Evolutionary conservation across 2,888 invertebrate species (phyloP), one percentile per base, ranked within the genome.

Genomic region (Cremastinae sp.): DNA sequence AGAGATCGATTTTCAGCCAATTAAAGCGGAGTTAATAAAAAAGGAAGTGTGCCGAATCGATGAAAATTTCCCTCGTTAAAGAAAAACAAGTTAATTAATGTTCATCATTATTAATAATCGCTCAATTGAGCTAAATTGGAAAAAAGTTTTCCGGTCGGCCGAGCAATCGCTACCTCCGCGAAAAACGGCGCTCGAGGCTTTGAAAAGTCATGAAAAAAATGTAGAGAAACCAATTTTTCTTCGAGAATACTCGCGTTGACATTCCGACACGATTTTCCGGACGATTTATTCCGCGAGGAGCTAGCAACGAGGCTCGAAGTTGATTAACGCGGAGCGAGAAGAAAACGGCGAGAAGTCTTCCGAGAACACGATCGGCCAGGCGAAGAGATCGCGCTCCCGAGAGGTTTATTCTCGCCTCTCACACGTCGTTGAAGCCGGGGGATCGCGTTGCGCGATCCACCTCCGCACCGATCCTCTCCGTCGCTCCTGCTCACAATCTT

Each of bases 391-490:
- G 58, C 38, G 58, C 54, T 22, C 56, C 28, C 51, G 68, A 56
- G 68, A 56, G 51, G 56, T 62, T 74, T n/a, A n/a, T n/a, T 56
- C 62, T 62, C 62, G 41, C 49, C 62, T 68, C 54, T 66, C 51
- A 51, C 65, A 16, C 56, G 56, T 28, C 28, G 28, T 28, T 28
- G 28, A 28, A 28, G n/a, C n/a, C n/a, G n/a, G 68, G 62, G 28
- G 65, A 59, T 72, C 65, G 58, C 16, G 36, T 62, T 62, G 49
- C 68, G 62, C 74, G 68, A 62, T 64, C 64, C 51, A 36, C 74
- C 41, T 36, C 38, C 41, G 56, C 61, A 22, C 54, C 36, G 0
- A 18, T 53, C 51, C 51, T 62, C 53, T 45, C 49, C 36, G 22
- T 22, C 28, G 28, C 28, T 28, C 2, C 2, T 28, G 28, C 28